These are phyloP conservation scores for Pachypsylla venusta DNA, from an alignment of 1,140 invertebrate species.

Conservation along the genomic window DNA sequence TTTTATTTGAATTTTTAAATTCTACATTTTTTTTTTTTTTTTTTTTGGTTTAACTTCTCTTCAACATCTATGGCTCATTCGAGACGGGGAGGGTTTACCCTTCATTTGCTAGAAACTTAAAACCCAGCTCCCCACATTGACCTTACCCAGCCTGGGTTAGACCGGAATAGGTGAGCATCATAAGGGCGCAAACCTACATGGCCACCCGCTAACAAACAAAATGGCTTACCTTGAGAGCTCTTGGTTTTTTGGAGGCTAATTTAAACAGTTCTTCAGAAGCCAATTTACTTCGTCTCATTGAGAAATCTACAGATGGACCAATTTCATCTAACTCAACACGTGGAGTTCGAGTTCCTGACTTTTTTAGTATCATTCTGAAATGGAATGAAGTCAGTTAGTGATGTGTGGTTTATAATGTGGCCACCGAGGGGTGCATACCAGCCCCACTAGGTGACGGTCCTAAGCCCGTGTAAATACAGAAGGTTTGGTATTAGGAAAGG, in stretches of 20 bases:
- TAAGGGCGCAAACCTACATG: neutral
- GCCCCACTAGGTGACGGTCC: no score
- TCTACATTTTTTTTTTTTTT: no score
- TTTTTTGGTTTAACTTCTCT: no score
- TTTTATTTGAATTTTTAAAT: no score
- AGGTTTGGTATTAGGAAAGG: no score
- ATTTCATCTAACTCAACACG: constrained; percentile 86
- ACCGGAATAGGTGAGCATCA: neutral
- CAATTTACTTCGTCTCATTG: constrained; percentile 66
- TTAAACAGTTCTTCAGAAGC: constrained; percentile 86
- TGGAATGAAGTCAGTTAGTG: no score
- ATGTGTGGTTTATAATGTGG: no score
- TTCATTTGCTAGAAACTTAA: no score
- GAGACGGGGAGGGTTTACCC: no score
- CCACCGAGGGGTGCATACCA: no score
- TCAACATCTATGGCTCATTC: no score
- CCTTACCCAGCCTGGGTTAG: neutral
- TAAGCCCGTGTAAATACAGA: no score
- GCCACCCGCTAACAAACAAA: neutral
- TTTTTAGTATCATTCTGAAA: constrained; percentile 67
- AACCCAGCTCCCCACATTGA: neutral
- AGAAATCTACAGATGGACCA: constrained; percentile 82
- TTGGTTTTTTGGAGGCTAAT: constrained; percentile 67
- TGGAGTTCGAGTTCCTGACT: constrained; percentile 74
- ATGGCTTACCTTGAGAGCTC: constrained; percentile 49